Base-by-base conservation (phyloP, 2,113 vertebrate genomes). In the Trogon melanurus region DNA sequence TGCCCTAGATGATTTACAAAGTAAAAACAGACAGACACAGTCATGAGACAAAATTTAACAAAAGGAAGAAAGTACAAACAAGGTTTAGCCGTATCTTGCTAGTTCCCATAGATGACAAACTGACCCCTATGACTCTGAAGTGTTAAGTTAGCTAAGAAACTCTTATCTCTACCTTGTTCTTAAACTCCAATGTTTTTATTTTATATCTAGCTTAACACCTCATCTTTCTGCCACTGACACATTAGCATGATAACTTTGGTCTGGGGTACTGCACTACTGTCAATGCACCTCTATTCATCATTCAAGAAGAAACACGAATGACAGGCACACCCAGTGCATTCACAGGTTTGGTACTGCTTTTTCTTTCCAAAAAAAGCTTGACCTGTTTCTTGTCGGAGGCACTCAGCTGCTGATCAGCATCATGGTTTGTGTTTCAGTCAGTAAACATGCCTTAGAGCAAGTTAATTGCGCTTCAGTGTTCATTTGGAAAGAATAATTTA, bases 231-330 rank as follows among this genome's bases (percentile, higher is more conserved):
- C 69, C 65, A 57, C 61, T 90, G 56, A 84, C 72, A 38, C 79
- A 88, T 90, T 95, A 86, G 26, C 27, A 72, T 88, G 93, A 94
- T 94, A 94, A 88, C 53, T 90, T 83, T 90, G 26, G 53, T 72
- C 78, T 73, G 27, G 13, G 10, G 18, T 74, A 67, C n/a, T 84
- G 48, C 45, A 45, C 72, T 83, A 27, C 56, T 92, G 75, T 93
- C 82, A 88, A 0, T 71, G 26, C 4, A 45, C n/a, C 32, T 81
- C 60, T 48, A 45, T 83, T 58, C 65, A 61, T 96, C 85, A 74
- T 79, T 81, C 23, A 74, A 53, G 34, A 67, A 61, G 69, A 85
- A 79, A 79, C 29, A 51, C 45, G 66, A 54, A 47, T 11, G 27
- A 56, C 34, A 83, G 80, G 26, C 29, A 83, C 13, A 34, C 17